phyloP scores from a whole-genome alignment of 2,113 vertebrate species.

The Hippocampus comes region DNA sequence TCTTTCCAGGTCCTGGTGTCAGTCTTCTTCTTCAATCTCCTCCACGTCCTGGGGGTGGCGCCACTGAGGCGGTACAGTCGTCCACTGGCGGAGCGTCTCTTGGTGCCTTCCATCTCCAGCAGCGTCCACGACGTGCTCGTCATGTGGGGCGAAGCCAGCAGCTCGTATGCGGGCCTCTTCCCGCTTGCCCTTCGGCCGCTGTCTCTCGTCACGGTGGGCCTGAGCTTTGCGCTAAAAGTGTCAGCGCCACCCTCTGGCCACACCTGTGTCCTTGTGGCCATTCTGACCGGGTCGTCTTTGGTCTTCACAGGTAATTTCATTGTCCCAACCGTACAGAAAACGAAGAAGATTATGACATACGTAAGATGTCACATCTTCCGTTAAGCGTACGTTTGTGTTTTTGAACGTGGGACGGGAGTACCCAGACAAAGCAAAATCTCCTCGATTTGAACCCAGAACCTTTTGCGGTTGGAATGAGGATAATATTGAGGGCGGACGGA shows the following conservation, averaged over 20 bases:
- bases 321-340: neutral
- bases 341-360: no score
- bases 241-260: conserved; percentile 34
- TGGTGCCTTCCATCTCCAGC: conserved; percentile 70
- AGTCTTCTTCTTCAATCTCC: conserved; percentile 56
- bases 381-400: no score
- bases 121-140: conserved; percentile 59
- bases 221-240: conserved; percentile 58
- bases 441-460: no score
- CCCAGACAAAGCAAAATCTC: no score
- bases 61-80: conserved; percentile 58
- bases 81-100: conserved; percentile 62
- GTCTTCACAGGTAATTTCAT: conserved; percentile 57
- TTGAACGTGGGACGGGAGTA: no score
- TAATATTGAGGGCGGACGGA: no score
- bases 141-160: conserved; percentile 61
- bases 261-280: conserved; percentile 41
- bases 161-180: conserved; percentile 49
- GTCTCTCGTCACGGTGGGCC: conserved; percentile 56
- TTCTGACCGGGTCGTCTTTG: conserved; percentile 53
- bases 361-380: no score
- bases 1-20: conserved; percentile 64
- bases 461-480: no score
- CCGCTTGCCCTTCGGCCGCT: conserved; percentile 52
- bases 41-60: conserved; percentile 53